A percentile compares a stretch with the other conserved stretches of the same genome.
These are phyloP conservation scores for Pelusios castaneus DNA, from an alignment of 2,113 vertebrate species.

Conservation along the genomic window DNA sequence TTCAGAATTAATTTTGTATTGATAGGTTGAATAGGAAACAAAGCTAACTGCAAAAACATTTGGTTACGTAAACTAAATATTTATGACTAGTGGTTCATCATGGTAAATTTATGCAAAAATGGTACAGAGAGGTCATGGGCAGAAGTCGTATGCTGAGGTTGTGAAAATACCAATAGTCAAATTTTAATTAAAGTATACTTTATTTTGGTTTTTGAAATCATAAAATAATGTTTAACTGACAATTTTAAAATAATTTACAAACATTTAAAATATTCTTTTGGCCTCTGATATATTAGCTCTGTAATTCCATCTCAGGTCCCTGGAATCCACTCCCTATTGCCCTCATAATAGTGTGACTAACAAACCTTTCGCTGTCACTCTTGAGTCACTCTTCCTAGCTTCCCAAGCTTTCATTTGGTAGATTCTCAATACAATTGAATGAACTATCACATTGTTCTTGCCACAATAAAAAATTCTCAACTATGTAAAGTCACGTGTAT, in stretches of 20 bases:
- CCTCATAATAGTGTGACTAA: neutral
- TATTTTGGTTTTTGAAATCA: neutral
- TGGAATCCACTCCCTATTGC: neutral
- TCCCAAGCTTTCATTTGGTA: neutral
- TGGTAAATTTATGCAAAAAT: neutral
- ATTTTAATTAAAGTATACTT: neutral
- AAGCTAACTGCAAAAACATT: neutral
- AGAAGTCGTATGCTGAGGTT: neutral
- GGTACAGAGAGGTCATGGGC: neutral
- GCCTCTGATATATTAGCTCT: neutral
- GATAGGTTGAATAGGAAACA: neutral
- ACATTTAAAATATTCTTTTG: neutral
- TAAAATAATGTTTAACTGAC: neutral
- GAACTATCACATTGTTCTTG: neutral
- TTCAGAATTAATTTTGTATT: neutral
- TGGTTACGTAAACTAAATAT: neutral
- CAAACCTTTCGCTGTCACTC: neutral
- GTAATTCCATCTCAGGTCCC: neutral
- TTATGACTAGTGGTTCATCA: neutral
- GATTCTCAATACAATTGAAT: neutral
- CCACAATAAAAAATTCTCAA: neutral
- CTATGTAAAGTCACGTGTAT: neutral
- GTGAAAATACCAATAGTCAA: neutral
- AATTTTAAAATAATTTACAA: neutral
- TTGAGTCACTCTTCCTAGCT: neutral